Base-by-base conservation (phyloP, 2,888 invertebrate species). In the Cryptosula pallasiana region DNA sequence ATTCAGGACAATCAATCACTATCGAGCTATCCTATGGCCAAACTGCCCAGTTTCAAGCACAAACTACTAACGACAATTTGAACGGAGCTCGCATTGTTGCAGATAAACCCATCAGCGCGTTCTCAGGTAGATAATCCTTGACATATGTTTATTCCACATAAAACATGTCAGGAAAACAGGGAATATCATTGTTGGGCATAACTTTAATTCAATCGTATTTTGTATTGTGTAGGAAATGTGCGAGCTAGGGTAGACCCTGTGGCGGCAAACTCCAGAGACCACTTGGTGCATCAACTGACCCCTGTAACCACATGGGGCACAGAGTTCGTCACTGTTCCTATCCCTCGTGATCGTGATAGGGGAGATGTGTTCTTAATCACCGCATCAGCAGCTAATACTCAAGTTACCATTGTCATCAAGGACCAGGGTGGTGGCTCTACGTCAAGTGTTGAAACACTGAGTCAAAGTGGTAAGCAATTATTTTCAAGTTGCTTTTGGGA, bases 81-180 rank as follows among this genome's bases (percentile, higher is more conserved):
- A 63, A 63, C n/a, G 63, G 63, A 63, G 63, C 32, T 29, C 63
- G 32, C 32, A 63, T 63, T n/a, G 63, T 32, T 29, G 25, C 63
- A 25, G 32, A 27, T 13, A 63, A 63, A 63, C 63, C 63, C 32
- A 63, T 63, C 20, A 27, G 9, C 20, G 34, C 32, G 27, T 63
- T 63, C 34, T 63, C 63, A 32, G 63, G 63, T 63, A 5, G 5
- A 23, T 57, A 5, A 5, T 57, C 16, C 3, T 57, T 45, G n/a
- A n/a, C n/a, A n/a, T n/a, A n/a, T n/a, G n/a, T n/a, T n/a, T n/a
- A n/a, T n/a, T n/a, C n/a, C n/a, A n/a, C n/a, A n/a, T n/a, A n/a
- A n/a, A n/a, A n/a, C n/a, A n/a, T n/a, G n/a, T n/a, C n/a, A n/a
- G n/a, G n/a, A n/a, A n/a, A n/a, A n/a, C n/a, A n/a, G n/a, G n/a